These are phyloP conservation scores for Hypselothyrea guttata DNA, from an alignment of 2,888 invertebrate genomes.

Conservation along the genomic window DNA sequence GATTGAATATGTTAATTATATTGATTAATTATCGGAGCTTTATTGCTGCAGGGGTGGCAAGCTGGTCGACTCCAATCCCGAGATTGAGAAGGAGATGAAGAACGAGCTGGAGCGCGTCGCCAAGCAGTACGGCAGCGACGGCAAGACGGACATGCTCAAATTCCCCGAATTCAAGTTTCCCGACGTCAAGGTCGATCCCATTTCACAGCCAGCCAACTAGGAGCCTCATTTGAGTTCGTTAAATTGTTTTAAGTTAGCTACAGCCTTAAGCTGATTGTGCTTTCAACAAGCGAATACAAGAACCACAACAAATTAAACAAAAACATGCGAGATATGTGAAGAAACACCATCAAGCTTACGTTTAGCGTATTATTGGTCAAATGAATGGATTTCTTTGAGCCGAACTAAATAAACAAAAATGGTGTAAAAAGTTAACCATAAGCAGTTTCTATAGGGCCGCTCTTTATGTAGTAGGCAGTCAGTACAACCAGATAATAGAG, in stretches of 20 bases:
- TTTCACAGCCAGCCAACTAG: constrained; percentile 79
- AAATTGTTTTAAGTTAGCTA: constrained; percentile 61
- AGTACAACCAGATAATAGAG: too few species aligned
- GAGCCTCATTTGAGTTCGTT: constrained; percentile 29
- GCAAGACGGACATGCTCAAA: constrained; percentile 92
- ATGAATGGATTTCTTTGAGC: too few species aligned
- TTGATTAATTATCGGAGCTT: neutral
- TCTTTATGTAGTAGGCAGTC: too few species aligned
- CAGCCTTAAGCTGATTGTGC: constrained; percentile 19
- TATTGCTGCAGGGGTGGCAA: constrained; percentile 87
- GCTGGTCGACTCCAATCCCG: constrained; percentile 91
- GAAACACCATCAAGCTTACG: neutral
- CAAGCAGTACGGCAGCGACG: constrained; percentile 88
- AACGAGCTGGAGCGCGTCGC: constrained; percentile 91
- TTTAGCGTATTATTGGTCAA: neutral
- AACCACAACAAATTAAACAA: constrained; percentile 53
- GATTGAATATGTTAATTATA: neutral
- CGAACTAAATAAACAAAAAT: too few species aligned
- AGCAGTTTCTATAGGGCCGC: too few species aligned
- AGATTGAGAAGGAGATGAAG: constrained; percentile 88
- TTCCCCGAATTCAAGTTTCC: constrained; percentile 93
- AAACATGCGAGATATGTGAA: constrained; percentile 35
- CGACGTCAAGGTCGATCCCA: constrained; percentile 88
- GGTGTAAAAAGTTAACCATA: too few species aligned
- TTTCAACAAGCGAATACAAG: constrained; percentile 19